Percentiles rank a stretch among this genome's conserved stretches.
These are phyloP conservation scores for Sarcophaga subvicina DNA, from an alignment of 2,888 invertebrate species.

Conservation along the genomic window DNA sequence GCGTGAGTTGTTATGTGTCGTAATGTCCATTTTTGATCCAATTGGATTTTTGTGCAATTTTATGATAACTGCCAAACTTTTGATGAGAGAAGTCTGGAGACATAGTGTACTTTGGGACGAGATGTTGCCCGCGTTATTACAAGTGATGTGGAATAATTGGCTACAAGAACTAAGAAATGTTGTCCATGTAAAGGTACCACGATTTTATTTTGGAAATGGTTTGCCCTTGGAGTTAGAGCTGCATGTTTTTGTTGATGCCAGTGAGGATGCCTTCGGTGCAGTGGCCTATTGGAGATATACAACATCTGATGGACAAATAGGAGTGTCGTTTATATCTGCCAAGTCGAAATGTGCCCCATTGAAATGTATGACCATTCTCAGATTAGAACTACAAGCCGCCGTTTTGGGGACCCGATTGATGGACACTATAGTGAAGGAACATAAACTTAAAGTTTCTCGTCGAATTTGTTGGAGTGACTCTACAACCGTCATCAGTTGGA, in stretches of 20 bases:
- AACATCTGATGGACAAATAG: no score
- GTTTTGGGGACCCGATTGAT: conserved; percentile 14
- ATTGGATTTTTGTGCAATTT: conserved; percentile 12
- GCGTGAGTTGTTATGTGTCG: conserved; percentile 10
- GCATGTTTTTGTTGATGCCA: neutral
- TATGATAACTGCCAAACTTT: conserved; percentile 6
- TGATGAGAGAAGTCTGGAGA: neutral
- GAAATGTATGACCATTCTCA: conserved; percentile 25
- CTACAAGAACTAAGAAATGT: neutral
- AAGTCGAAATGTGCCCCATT: conserved; percentile 27
- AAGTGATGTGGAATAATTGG: no score
- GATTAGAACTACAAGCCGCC: conserved; percentile 33
- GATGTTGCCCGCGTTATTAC: no score
- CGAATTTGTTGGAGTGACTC: conserved; percentile 52
- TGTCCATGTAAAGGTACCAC: neutral
- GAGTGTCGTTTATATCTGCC: conserved; percentile 10
- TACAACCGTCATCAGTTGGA: conserved; percentile 64
- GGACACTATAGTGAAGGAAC: neutral
- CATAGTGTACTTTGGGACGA: neutral
- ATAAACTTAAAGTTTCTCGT: conserved; percentile 30
- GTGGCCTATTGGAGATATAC: neutral
- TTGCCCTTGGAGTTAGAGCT: no score
- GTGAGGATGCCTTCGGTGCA: neutral
- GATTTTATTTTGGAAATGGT: no score
- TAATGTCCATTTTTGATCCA: conserved; percentile 9